These are phyloP conservation scores for Pemphigus obesinymphae DNA, from an alignment of 1,140 invertebrate genomes.

Conservation along the genomic window DNA sequence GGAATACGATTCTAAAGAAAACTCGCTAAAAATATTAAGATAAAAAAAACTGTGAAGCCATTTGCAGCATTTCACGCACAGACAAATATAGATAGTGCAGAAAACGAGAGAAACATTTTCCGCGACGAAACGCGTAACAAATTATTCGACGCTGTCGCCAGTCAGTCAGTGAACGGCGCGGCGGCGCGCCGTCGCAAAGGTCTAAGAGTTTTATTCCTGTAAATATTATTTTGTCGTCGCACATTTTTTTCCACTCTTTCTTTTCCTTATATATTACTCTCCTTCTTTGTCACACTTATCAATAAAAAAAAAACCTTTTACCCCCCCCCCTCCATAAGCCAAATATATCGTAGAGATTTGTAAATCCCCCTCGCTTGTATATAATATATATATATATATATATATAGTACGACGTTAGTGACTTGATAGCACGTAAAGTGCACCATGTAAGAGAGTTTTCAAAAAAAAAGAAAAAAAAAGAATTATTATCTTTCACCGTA, in stretches of 20 bases:
- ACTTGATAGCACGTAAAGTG: not conserved
- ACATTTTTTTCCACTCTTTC: not conserved
- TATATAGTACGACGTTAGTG: not conserved
- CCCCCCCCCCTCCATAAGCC: not conserved
- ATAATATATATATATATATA: not conserved
- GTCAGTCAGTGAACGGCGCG: slow-evolving; percentile 1
- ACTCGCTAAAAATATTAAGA: not conserved
- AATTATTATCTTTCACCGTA: not conserved
- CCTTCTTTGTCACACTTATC: not conserved
- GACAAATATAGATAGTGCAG: not conserved
- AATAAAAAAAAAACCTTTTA: not conserved
- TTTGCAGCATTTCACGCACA: not conserved
- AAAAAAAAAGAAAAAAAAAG: no score
- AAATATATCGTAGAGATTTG: not conserved
- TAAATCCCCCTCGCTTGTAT: not conserved
- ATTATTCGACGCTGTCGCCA: not conserved
- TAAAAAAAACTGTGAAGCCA: not conserved
- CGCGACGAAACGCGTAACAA: not conserved
- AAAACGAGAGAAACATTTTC: not conserved
- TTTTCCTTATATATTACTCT: not conserved
- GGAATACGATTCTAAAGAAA: not conserved
- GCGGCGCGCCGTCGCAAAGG: not conserved
- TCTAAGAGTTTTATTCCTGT: not conserved
- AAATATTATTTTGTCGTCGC: not conserved
- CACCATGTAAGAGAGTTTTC: not conserved